phyloP scores from a whole-genome alignment of 2,888 invertebrate species.

The Diaperis boleti region DNA sequence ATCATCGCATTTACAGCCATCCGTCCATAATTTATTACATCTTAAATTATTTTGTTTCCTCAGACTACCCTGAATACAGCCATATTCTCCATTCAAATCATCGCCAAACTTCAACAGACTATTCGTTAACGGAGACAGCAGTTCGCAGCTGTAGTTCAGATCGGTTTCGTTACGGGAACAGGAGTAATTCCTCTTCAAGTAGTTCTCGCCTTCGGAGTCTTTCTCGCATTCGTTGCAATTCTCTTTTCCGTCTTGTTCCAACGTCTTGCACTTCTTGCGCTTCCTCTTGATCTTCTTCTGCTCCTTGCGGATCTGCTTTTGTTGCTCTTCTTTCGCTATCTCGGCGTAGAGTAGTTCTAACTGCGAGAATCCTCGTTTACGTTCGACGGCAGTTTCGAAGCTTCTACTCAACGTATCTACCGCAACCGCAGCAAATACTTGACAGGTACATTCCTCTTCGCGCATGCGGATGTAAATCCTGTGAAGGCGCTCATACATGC shows the following conservation, averaged over 20 bases:
- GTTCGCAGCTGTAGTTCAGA: slow-evolving; percentile 47
- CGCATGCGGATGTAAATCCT: slow-evolving; percentile 87
- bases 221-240: slow-evolving; percentile 64
- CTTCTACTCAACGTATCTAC: slow-evolving; percentile 89
- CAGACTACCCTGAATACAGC: slow-evolving; percentile 44
- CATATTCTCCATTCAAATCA: slow-evolving; percentile 34
- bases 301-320: slow-evolving; percentile 87
- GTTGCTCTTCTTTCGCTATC: slow-evolving; percentile 87
- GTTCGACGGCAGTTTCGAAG: slow-evolving; percentile 91
- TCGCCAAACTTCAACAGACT: slow-evolving; percentile 21
- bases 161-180: slow-evolving; percentile 42
- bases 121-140: slow-evolving; percentile 26
- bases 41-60: slow-evolving; percentile 55
- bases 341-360: slow-evolving; percentile 90
- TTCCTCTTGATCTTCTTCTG: slow-evolving; percentile 85
- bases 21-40: slow-evolving; percentile 58
- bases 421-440: slow-evolving; percentile 89
- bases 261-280: slow-evolving; percentile 75
- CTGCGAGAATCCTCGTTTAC: slow-evolving; percentile 85
- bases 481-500: slow-evolving; percentile 91
- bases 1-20: slow-evolving; percentile 61
- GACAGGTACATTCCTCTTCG: slow-evolving; percentile 95
- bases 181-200: slow-evolving; percentile 51
- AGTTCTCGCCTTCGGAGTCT: slow-evolving; percentile 51
- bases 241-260: slow-evolving; percentile 64